phyloP scores from a whole-genome alignment of 2,113 vertebrate genomes.

The Malurus elegans region DNA sequence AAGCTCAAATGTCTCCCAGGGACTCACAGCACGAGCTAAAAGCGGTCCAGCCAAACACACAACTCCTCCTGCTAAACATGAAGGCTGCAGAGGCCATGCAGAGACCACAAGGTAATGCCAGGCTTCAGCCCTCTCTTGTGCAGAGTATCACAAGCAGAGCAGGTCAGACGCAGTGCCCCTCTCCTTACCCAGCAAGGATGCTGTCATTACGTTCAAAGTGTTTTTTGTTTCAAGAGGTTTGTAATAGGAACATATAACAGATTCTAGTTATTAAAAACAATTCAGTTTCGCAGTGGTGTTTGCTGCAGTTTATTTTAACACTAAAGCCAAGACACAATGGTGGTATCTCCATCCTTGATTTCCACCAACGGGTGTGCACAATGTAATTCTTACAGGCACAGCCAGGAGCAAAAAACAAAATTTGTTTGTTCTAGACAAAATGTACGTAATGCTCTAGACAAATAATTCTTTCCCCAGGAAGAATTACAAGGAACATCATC shows the following conservation, averaged over 20 bases:
- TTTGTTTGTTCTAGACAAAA: background rate
- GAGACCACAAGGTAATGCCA: background rate
- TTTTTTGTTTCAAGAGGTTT: background rate
- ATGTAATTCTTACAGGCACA: background rate
- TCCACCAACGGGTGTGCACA: background rate
- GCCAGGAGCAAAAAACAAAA: background rate
- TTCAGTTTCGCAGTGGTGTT: background rate
- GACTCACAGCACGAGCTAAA: background rate
- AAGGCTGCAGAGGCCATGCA: background rate
- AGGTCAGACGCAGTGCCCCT: background rate
- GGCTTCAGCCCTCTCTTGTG: background rate
- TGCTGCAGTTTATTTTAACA: background rate
- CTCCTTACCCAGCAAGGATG: background rate
- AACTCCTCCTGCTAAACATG: background rate
- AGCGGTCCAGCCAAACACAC: background rate
- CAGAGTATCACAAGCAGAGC: background rate
- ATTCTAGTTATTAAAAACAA: background rate
- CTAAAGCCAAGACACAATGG: background rate
- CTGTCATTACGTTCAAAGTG: background rate
- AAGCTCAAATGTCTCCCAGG: background rate
- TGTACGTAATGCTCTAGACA: background rate
- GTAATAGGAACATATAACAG: background rate
- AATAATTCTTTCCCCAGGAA: background rate
- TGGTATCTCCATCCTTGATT: background rate
- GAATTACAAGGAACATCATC: background rate